Evolutionary conservation across 1,140 invertebrate species (phyloP), one percentile per base, ranked within the genome.

Genomic region (Xylocopa sonorina): DNA sequence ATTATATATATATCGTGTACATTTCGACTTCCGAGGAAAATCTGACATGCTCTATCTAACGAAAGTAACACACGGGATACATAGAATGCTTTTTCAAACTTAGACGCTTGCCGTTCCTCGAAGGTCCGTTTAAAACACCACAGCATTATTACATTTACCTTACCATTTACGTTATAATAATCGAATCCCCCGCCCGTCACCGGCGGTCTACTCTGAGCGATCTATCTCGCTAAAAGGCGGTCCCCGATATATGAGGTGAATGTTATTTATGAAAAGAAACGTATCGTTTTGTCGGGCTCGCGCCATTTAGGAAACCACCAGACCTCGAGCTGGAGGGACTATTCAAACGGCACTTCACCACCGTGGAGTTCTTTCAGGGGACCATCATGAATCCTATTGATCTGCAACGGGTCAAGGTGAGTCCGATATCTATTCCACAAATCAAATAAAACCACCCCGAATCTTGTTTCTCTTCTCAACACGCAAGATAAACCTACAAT

Each of bases 321-420:
- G 98, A 99, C 95, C 95, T 99, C 94, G 98, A 99, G 95, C 95
- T 99, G 95, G 98, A 99, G 95, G 98, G 98, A 95, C 96, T 99
- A 91, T 98, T 99, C 95, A 99, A 99, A 95, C 96, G 98, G 94
- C 98, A 99, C 95, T 99, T 99, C 95, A 99, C 98, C 89, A 99
- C 98, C 92, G 98, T 99, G 94, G 98, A 99, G 95, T 99, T 99
- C 96, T 99, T 99, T 96, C 98, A 99, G 95, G 99, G 98, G 93
- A 99, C 98, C 94, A 99, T 99, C 93, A 99, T 99, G 99, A 99
- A 99, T 95, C 98, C 98, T 92, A 99, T 99, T 94, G 98, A 99
- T 95, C 96, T 99, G 81, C 98, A 99, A 94, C 96, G 98, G 95
- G 98, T 99, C 89, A 99, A 99, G 97, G 98, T 99, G 96, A 97